A percentile compares a stretch with the other conserved stretches of the same genome.
Conservation (phyloP, 2,888 invertebrate species). For the Tetrapedia diversipes region DNA sequence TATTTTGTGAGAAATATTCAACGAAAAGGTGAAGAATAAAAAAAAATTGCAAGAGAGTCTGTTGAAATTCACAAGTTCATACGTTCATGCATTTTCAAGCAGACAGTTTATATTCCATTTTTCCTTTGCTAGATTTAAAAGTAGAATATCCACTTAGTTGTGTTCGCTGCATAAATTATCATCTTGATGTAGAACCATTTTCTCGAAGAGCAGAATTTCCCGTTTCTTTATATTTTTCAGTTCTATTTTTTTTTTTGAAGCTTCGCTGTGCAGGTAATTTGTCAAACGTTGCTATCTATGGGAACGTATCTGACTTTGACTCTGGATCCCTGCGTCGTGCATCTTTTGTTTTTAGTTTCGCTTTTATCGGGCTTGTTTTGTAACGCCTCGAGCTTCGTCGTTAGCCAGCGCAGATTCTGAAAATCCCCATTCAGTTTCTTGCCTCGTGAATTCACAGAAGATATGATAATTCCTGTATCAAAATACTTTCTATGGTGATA, state of each 20-base stretch:
- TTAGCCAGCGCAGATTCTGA: constrained; percentile 17
- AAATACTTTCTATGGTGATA: not conserved
- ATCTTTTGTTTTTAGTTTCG: not conserved
- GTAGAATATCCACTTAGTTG: not conserved
- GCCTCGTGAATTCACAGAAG: not conserved
- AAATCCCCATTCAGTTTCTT: not conserved
- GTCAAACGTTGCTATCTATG: not conserved
- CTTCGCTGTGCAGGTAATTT: not conserved
- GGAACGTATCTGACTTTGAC: not conserved
- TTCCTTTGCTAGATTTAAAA: not conserved
- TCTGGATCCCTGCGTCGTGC: not conserved
- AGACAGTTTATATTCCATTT: not conserved
- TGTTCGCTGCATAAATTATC: not conserved
- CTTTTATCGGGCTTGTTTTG: no score
- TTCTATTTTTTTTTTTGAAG: no score
- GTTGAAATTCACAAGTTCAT: constrained; percentile 11
- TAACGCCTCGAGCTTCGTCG: not conserved
- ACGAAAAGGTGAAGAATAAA: not conserved
- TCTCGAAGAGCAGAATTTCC: no score
- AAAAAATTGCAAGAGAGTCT: no score
- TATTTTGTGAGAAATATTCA: not conserved
- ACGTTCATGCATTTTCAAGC: not conserved
- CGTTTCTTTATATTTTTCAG: no score
- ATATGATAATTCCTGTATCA: not conserved
- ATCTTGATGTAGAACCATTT: not conserved